These are phyloP conservation scores for Drosophila equinoxialis DNA, from an alignment of 1,140 invertebrate genomes.

Conservation along the genomic window DNA sequence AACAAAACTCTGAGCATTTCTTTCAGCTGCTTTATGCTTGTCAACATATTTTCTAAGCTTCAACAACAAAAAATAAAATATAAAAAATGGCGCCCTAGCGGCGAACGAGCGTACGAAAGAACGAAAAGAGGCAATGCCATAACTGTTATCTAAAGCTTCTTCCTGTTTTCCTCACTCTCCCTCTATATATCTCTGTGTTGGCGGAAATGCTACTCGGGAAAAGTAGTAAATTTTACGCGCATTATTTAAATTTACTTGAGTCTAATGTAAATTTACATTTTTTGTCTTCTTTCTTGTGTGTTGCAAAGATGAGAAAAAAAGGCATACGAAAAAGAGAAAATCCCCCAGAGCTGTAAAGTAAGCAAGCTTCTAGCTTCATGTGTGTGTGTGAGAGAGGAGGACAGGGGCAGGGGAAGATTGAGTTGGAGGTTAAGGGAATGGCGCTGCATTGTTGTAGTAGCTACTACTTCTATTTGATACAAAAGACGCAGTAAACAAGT, in stretches of 20 bases:
- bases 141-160: constrained; percentile 77
- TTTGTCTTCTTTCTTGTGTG: constrained; percentile 24
- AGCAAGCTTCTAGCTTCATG: constrained; percentile 56
- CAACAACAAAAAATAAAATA: constrained; percentile 28
- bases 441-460: constrained; percentile 63
- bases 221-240: constrained; percentile 78
- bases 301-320: constrained; percentile 38
- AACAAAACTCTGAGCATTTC: constrained; percentile 48
- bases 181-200: constrained; percentile 13
- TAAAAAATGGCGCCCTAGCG: constrained; percentile 52
- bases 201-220: constrained; percentile 35
- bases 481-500: constrained; percentile 75
- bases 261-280: constrained; percentile 80
- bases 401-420: not conserved
- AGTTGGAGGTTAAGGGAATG: constrained; percentile 11
- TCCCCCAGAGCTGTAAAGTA: constrained; percentile 68
- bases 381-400: constrained; percentile 36
- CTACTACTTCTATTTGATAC: constrained; percentile 47
- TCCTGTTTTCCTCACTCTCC: constrained; percentile 6
- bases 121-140: constrained; percentile 58
- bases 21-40: constrained; percentile 70
- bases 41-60: constrained; percentile 76
- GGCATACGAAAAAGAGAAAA: constrained; percentile 38
- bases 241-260: constrained; percentile 79
- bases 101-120: constrained; percentile 29